Conservation (phyloP, 2,888 invertebrate genomes). For the Cylindroiulus punctatus region DNA sequence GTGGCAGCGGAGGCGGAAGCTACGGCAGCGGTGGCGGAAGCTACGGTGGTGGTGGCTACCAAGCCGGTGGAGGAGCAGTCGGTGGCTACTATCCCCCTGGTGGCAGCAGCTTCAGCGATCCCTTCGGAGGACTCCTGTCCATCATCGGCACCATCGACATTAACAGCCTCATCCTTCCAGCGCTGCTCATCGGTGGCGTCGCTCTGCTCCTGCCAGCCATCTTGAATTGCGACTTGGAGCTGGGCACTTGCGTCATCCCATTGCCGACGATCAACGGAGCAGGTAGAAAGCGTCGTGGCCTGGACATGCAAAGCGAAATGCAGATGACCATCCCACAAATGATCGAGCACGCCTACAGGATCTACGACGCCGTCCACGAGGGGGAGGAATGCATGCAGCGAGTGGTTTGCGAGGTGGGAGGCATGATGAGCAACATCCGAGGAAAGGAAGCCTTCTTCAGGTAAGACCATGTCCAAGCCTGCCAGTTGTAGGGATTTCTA, state of each 20-base stretch:
- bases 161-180: slow-evolving; percentile 58
- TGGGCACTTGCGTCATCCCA: slow-evolving; percentile 58
- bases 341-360: slow-evolving; percentile 58
- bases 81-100: slow-evolving; percentile 49
- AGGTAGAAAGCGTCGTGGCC: slow-evolving; percentile 50
- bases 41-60: slow-evolving; percentile 49
- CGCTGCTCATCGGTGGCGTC: slow-evolving; percentile 58
- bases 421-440: slow-evolving; percentile 57
- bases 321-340: slow-evolving; percentile 58
- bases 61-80: slow-evolving; percentile 44
- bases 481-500: no score
- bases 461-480: slow-evolving; percentile 52
- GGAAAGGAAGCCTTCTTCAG: slow-evolving; percentile 59
- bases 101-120: slow-evolving; percentile 46
- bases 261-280: slow-evolving; percentile 54
- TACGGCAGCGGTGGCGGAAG: slow-evolving; percentile 52
- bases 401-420: slow-evolving; percentile 60
- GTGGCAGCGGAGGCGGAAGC: not conserved
- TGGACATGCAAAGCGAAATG: slow-evolving; percentile 54
- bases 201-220: slow-evolving; percentile 59
- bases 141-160: slow-evolving; percentile 57
- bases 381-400: slow-evolving; percentile 60
- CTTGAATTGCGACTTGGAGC: slow-evolving; percentile 58
- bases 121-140: slow-evolving; percentile 54
- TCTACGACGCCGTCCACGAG: slow-evolving; percentile 59